Percentiles rank a stretch among this genome's conserved stretches.
These are phyloP conservation scores for Zaprionus tsacasi DNA, from an alignment of 1,140 invertebrate genomes.

Conservation along the genomic window DNA sequence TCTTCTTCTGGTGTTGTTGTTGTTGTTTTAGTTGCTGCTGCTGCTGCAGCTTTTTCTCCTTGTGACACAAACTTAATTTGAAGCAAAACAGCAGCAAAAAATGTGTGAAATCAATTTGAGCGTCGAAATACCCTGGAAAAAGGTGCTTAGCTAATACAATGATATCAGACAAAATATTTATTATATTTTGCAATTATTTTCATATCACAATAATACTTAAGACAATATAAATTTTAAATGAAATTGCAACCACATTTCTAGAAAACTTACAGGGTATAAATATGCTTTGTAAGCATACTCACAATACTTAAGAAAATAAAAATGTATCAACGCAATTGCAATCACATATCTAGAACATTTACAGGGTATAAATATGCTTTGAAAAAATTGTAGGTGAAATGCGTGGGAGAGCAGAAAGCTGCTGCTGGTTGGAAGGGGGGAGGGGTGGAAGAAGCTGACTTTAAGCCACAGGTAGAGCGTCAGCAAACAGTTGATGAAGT, in stretches of 20 bases:
- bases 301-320: too few relatives aligned
- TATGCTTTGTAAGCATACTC: too few relatives aligned
- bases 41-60: constrained; percentile 29
- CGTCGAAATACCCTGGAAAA: constrained; percentile 1
- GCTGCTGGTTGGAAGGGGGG: too few relatives aligned
- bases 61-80: constrained; percentile 77
- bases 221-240: too few relatives aligned
- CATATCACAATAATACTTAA: not conserved
- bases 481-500: constrained; percentile 77
- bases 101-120: not conserved
- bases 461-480: constrained; percentile 78
- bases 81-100: constrained; percentile 57
- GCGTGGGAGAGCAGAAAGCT: constrained; percentile 26
- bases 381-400: constrained; percentile 62
- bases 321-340: not conserved
- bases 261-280: constrained; percentile 7
- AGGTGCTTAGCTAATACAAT: not conserved
- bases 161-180: not conserved
- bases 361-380: constrained; percentile 18
- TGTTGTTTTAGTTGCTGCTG: constrained; percentile 7
- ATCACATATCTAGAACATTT: not conserved
- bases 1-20: not conserved
- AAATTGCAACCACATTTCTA: too few relatives aligned
- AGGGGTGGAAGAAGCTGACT: constrained; percentile 35
- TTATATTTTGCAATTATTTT: not conserved